Conservation (phyloP, 1,140 invertebrate species). For the Drosophila sp. region DNA sequence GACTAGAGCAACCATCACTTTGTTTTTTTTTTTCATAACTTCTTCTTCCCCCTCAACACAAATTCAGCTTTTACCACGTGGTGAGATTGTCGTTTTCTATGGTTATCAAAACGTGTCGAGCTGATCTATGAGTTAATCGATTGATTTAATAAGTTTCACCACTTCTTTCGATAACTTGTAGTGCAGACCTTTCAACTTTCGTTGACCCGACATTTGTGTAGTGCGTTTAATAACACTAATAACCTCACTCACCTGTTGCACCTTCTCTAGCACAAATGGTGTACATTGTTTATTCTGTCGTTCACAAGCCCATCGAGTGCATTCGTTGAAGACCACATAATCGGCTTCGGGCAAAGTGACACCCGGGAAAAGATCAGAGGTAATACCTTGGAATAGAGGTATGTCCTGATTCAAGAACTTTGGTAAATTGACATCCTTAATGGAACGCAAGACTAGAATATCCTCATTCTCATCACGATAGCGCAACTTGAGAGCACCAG, state of each 20-base stretch:
- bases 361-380: constrained; percentile 95
- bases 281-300: constrained; percentile 92
- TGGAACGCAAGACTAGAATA: constrained; percentile 92
- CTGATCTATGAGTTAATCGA: no score
- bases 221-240: no score
- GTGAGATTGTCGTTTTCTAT: no score
- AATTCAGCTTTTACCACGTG: no score
- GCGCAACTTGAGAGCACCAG: constrained; percentile 94
- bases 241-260: constrained; percentile 84
- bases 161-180: no score
- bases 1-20: no score
- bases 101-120: no score
- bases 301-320: constrained; percentile 87
- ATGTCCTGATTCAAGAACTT: constrained; percentile 95
- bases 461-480: constrained; percentile 94
- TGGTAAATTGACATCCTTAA: constrained; percentile 96
- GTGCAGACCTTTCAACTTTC: no score
- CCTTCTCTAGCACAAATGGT: constrained; percentile 93
- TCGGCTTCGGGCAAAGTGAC: constrained; percentile 90
- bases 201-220: no score
- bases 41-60: no score
- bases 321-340: constrained; percentile 86
- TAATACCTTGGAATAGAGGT: constrained; percentile 94
- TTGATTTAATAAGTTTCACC: no score
- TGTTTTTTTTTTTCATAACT: no score